Evolutionary conservation across 2,113 vertebrate species (phyloP).

Genomic region (Podarcis cretensis): DNA sequence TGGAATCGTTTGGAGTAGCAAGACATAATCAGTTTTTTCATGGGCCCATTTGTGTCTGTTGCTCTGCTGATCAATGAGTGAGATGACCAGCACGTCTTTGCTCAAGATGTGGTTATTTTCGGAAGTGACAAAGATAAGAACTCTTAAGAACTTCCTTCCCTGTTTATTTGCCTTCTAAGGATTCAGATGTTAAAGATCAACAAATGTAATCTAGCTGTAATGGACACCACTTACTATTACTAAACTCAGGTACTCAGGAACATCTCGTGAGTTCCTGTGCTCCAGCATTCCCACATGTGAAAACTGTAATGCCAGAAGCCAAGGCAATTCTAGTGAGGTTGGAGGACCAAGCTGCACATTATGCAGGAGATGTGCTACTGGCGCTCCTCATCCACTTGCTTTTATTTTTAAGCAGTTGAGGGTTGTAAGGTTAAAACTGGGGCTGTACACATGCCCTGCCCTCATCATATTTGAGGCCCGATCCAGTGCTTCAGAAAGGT

Average conservation of each 20-base stretch:
- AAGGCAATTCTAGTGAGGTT: neutral
- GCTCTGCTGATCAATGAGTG: neutral
- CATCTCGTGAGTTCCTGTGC: neutral
- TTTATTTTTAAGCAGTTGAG: neutral
- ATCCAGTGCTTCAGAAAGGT: no score
- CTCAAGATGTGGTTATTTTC: conserved; percentile 23
- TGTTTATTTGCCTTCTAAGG: neutral
- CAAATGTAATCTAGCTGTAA: neutral
- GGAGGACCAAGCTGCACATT: neutral
- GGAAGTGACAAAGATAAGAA: conserved; percentile 36
- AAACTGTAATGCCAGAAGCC: neutral
- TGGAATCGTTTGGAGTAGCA: neutral
- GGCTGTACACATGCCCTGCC: no score
- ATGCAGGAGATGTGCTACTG: neutral
- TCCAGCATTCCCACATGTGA: neutral
- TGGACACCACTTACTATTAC: neutral
- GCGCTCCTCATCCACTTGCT: neutral
- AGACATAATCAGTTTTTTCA: neutral
- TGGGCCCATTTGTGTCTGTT: neutral
- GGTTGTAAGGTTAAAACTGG: neutral
- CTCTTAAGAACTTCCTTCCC: conserved; percentile 62
- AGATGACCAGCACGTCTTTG: conserved; percentile 26
- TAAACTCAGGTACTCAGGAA: no score
- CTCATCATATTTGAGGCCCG: no score
- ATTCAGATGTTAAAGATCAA: conserved; percentile 4